phyloP scores from a whole-genome alignment of 2,888 invertebrate species.

The Acanthopleura granulata region DNA sequence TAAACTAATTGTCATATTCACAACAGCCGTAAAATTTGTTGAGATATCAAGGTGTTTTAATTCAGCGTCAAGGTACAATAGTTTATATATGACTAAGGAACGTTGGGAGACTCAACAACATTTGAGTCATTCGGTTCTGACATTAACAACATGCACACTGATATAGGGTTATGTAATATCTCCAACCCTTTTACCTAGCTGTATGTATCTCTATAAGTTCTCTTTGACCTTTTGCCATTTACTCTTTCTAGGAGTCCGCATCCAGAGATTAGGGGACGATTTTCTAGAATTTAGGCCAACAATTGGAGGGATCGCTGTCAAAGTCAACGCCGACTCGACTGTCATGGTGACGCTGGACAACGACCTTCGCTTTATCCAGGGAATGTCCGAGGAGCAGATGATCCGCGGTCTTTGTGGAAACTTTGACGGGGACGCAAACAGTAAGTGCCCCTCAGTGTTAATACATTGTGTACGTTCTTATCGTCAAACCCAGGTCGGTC shows the following conservation, averaged over 20 bases:
- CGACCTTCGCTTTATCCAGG: neutral
- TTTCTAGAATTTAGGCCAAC: neutral
- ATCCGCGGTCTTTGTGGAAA: slow-evolving; percentile 36
- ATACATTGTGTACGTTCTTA: too few species aligned
- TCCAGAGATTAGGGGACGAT: neutral
- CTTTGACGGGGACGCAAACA: slow-evolving; percentile 31
- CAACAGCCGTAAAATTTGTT: too few species aligned
- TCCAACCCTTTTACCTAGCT: too few species aligned
- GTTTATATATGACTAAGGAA: too few species aligned
- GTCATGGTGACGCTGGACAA: slow-evolving; percentile 12
- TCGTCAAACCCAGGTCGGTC: too few species aligned
- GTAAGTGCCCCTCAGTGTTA: slow-evolving; percentile 21
- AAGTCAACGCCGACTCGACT: neutral
- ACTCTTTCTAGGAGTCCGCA: neutral
- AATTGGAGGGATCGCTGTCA: slow-evolving; percentile 15
- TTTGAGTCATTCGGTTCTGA: too few species aligned
- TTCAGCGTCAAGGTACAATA: too few species aligned
- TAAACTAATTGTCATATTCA: too few species aligned
- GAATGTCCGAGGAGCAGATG: slow-evolving; percentile 15
- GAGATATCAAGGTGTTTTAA: too few species aligned
- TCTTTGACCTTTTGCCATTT: neutral
- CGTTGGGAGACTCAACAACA: too few species aligned
- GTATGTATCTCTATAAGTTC: neutral
- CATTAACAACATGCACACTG: too few species aligned
- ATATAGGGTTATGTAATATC: too few species aligned